Evolutionary conservation across 2,888 invertebrate species (phyloP).

Genomic region (Drosophila lutescens): DNA sequence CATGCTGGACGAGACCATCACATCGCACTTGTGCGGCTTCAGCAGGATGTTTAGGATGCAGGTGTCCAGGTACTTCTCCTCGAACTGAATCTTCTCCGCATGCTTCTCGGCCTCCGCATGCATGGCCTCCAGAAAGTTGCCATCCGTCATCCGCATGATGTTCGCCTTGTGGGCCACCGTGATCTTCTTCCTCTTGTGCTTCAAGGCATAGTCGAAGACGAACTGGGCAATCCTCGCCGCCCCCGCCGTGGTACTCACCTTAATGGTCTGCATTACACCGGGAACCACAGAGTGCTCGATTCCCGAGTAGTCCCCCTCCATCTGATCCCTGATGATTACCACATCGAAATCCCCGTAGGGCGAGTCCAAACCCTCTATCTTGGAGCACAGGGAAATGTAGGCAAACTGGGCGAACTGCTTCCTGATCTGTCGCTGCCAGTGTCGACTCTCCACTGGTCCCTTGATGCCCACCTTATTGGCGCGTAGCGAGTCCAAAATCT

Average conservation of each 20-base stretch:
- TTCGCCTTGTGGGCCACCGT: constrained; percentile 99
- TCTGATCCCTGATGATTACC: constrained; percentile 98
- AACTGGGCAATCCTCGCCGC: constrained; percentile 98
- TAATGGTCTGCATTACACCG: constrained; percentile 97
- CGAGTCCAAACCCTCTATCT: constrained; percentile 93
- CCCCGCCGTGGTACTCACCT: constrained; percentile 96
- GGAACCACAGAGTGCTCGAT: constrained; percentile 95
- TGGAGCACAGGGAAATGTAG: constrained; percentile 97
- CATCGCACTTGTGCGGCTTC: constrained; percentile 86
- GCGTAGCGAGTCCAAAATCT: constrained; percentile 91
- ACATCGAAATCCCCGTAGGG: constrained; percentile 96
- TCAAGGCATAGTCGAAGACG: constrained; percentile 98
- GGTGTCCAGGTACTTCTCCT: constrained; percentile 98
- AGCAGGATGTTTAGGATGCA: constrained; percentile 50
- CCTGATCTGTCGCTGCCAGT: constrained; percentile 86
- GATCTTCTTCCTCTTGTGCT: constrained; percentile 95
- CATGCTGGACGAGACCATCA: constrained; percentile 98
- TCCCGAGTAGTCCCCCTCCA: constrained; percentile 99
- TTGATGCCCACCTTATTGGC: constrained; percentile 92
- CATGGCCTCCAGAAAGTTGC: constrained; percentile 92
- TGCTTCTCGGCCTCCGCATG: constrained; percentile 93
- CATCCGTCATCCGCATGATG: constrained; percentile 99
- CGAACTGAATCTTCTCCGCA: constrained; percentile 95
- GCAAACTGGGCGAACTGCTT: constrained; percentile 92
- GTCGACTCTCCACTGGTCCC: constrained; percentile 77